Evolutionary conservation across 1,140 invertebrate genomes (phyloP), one percentile per base, ranked within the genome.

Genomic region (Catajapyx aquilonaris): DNA sequence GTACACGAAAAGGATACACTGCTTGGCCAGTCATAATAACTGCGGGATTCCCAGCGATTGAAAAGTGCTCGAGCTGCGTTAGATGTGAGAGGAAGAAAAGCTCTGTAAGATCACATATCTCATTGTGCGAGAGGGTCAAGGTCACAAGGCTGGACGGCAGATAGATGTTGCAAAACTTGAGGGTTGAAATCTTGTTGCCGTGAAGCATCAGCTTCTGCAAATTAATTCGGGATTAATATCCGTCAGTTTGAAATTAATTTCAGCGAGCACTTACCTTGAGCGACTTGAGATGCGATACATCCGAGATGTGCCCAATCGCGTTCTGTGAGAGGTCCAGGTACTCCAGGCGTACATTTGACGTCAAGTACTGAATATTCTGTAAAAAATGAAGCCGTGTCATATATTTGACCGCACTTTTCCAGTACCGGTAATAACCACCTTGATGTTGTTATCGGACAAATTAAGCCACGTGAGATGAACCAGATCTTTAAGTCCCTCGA

Each of bases 281-380:
- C 52, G 63, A 67, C 52, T 72, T 72, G 41, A 91, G 59, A 55
- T 72, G 74, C 20, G 81, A 81, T 34, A 93, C 68, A 60, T 90
- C 83, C 43, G 75, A 72, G 33, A 90, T 66, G 48, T 72, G 70
- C 36, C 73, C 71, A 41, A 93, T 87, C 48, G 71, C 76, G 52
- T 93, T 93, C 49, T 86, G 80, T 1, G 84, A 85, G 30, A 91
- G 56, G 63, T 91, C 85, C 38, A 90, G 55, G 52, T 78, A 69
- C 50, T 83, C 76, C 49, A 91, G 57, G 47, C 75, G 71, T 15
- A 69, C 62, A 50, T 83, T 86, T 43, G 71, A 71, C 45, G 79
- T 75, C 34, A 91, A 59, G 59, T 85, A 79, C 50, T 88, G 81
- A 51, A 90, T 84, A 10, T 71, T 74, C 68, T 85, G 65, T 23